Percentiles rank a stretch among this genome's conserved stretches.
Conservation (phyloP, 64 coral and sea anemone genomes). For the Catalaphyllia jardinei region DNA sequence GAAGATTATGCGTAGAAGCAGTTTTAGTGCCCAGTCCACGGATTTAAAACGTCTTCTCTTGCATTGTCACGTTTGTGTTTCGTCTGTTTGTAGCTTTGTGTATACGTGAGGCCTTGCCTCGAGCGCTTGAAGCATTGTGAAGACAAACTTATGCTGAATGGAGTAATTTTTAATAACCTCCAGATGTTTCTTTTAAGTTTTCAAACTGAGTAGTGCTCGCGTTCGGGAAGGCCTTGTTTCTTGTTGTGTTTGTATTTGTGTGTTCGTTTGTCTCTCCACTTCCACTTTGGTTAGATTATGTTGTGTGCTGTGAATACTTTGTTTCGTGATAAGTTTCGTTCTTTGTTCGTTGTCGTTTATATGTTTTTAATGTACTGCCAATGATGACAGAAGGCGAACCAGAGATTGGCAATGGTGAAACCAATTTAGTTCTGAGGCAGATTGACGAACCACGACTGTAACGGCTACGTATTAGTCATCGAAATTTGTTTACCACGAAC, state of each 20-base stretch:
- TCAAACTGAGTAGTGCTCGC: constrained; percentile 81
- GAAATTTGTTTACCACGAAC: too few relatives aligned
- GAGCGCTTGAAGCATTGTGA: constrained; percentile 79
- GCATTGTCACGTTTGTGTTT: neutral
- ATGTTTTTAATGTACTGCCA: constrained; percentile 27
- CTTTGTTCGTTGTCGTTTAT: neutral
- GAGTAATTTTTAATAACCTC: constrained; percentile 34
- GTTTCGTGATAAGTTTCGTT: neutral
- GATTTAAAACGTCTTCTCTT: neutral
- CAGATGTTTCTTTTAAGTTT: constrained; percentile 76
- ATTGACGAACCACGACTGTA: too few relatives aligned
- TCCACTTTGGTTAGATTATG: neutral
- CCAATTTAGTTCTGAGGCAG: constrained; percentile 59
- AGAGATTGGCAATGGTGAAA: constrained; percentile 19
- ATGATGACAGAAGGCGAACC: constrained; percentile 80
- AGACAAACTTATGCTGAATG: constrained; percentile 38
- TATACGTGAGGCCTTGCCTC: neutral
- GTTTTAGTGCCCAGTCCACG: neutral
- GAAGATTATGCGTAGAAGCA: neutral
- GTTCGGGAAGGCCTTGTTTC: neutral
- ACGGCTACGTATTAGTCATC: too few relatives aligned
- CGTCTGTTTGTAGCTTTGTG: neutral
- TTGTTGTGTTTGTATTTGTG: neutral
- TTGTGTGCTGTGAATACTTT: neutral
- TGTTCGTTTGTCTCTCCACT: neutral